These are phyloP conservation scores for Monomorium pharaonis DNA, from an alignment of 1,140 invertebrate genomes.

Conservation along the genomic window DNA sequence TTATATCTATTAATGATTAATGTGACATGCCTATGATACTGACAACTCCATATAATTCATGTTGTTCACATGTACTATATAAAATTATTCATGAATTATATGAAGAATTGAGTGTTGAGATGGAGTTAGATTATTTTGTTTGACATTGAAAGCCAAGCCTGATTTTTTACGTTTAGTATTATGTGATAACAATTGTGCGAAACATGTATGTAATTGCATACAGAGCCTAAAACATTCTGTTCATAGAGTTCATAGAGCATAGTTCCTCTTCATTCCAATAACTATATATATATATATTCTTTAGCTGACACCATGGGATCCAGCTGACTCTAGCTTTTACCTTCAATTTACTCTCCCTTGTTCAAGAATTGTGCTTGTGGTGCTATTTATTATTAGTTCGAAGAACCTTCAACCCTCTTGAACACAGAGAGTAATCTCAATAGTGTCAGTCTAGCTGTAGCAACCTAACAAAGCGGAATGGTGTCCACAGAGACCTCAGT, in stretches of 20 bases:
- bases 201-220: slow-evolving; percentile 38
- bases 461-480: too few species aligned
- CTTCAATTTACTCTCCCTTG: too few species aligned
- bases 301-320: too few species aligned
- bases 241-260: too few species aligned
- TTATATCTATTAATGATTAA: slow-evolving; percentile 53
- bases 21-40: slow-evolving; percentile 16
- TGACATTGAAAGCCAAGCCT: slow-evolving; percentile 77
- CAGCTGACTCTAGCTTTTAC: too few species aligned
- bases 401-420: too few species aligned
- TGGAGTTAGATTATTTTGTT: slow-evolving; percentile 51
- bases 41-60: slow-evolving; percentile 54
- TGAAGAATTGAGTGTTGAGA: slow-evolving; percentile 63
- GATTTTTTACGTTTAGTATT: slow-evolving; percentile 23
- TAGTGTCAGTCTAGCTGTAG: too few species aligned
- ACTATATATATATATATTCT: slow-evolving; percentile 27
- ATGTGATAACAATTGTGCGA: slow-evolving; percentile 31
- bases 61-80: slow-evolving; percentile 42
- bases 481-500: too few species aligned
- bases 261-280: slow-evolving; percentile 64
- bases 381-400: too few species aligned
- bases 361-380: too few species aligned
- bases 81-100: slow-evolving; percentile 59
- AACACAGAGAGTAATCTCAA: too few species aligned
- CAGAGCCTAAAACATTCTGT: slow-evolving; percentile 42